A percentile compares a stretch with the other conserved stretches of the same genome.
Conservation (phyloP, 2,888 invertebrate genomes). For the Hoplodrina ambigua region DNA sequence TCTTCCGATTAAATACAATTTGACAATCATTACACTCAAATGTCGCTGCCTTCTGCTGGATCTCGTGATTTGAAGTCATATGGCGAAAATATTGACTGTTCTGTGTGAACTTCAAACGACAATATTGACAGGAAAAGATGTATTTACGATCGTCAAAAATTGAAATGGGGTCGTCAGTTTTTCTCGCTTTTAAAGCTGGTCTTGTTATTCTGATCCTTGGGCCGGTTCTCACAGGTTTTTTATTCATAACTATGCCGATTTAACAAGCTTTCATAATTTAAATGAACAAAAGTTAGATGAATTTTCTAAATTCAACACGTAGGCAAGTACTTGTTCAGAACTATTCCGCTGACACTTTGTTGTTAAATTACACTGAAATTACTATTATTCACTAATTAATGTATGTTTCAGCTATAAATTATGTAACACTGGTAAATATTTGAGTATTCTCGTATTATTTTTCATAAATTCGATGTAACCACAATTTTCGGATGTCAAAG, state of each 20-base stretch:
- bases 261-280: conserved; percentile 53
- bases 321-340: conserved; percentile 59
- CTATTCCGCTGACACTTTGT: conserved; percentile 33
- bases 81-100: conserved; percentile 87
- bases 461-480: conserved; percentile 56
- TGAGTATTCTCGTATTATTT: conserved; percentile 44
- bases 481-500: conserved; percentile 61
- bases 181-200: conserved; percentile 72
- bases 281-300: conserved; percentile 39
- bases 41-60: conserved; percentile 80
- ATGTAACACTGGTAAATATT: conserved; percentile 55
- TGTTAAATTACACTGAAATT: conserved; percentile 20
- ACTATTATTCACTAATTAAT: conserved; percentile 17
- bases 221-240: conserved; percentile 81
- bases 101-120: conserved; percentile 83
- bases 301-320: conserved; percentile 68
- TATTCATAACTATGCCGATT: conserved; percentile 81
- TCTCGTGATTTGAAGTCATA: conserved; percentile 85
- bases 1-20: conserved; percentile 82
- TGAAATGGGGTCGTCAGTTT: conserved; percentile 70
- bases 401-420: conserved; percentile 35
- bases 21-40: conserved; percentile 85
- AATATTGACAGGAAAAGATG: conserved; percentile 85
- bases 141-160: conserved; percentile 76
- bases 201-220: conserved; percentile 84